Evolutionary conservation across 2,888 invertebrate genomes (phyloP), one percentile per base, ranked within the genome.

Genomic region (Leptinotarsa juncta): DNA sequence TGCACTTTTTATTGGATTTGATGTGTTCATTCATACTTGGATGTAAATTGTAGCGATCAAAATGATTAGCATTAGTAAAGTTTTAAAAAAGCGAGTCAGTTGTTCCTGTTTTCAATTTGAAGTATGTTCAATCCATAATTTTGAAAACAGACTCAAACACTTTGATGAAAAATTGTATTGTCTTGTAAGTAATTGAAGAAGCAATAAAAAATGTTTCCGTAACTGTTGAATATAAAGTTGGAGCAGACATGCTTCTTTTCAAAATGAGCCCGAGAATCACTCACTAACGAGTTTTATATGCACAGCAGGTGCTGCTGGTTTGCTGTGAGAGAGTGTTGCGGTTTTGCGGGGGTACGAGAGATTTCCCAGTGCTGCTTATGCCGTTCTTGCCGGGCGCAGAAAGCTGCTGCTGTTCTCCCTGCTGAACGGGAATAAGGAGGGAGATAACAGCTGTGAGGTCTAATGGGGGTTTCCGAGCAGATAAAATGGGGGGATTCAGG

Each of bases 261-360:
- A 20, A 57, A 20, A 16, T 26, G 0, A 15, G 10, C 16, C 15
- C 62, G 15, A 15, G 32, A 32, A 32, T n/a, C 26, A 62, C 16
- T 32, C 32, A 69, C 16, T 69, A 69, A 69, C 16, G 20, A 69
- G 18, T 69, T 55, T 69, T 69, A 69, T 69, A 32, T 68, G 69
- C 69, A 69, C 69, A 69, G 71, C 71, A 71, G 65, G 71, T 62
- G 71, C 26, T 32, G 65, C 65, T 65, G 51, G 15, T 60, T 65
- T 32, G 71, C 62, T 51, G 71, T 71, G 65, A 51, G 49, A 53
- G 67, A 50, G 70, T 55, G 70, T 48, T 18, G 62, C 62, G 70
- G 70, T 70, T 42, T 49, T 26, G 62, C 70, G 70, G 50, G 23
- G 42, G 20, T 70, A 42, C 26, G 70, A 65, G 48, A 70, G 62